Evolutionary conservation across 2,888 invertebrate species (phyloP), one percentile per base, ranked within the genome.

Genomic region (Leptura quadrifasciata): DNA sequence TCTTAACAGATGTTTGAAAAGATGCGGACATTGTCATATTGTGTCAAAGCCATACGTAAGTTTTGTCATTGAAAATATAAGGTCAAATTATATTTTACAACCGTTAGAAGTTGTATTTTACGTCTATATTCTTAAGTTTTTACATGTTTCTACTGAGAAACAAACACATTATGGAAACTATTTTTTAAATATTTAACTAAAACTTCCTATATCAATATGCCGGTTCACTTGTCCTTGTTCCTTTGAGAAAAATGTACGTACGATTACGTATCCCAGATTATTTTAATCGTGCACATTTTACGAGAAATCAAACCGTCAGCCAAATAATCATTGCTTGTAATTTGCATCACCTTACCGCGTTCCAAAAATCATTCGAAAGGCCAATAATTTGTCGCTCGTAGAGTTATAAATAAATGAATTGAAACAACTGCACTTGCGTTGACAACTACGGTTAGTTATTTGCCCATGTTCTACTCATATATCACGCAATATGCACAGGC

Each of bases 321-420:
- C 58, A 60, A 60, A 60, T 60, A 6, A 60, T 60, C 12, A 15
- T 24, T 60, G 5, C 58, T 21, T 24, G 58, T 24, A 39, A 39
- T 39, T 39, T 39, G 39, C 15, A 39, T 39, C 39, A 15, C 39
- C 10, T 39, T 15, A 2, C 12, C 15, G 15, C 1, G 12, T 15
- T 39, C 39, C 39, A 10, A 39, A 39, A 39, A 39, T 39, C 39
- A 12, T 15, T 15, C 12, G 12, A 39, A 15, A 39, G 39, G 39
- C 39, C 39, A 39, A 39, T 39, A 39, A 15, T 39, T 39, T 39
- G 39, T 39, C 39, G 1, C 2, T 39, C 10, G 39, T 15, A 39
- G 2, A 39, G 12, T 39, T 39, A 39, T 39, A 39, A 39, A 15
- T 39, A 39, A 39, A 10, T 15, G 8, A 39, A 39, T 39, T 12